Conservation (phyloP, 1,140 invertebrate genomes). For the Dinoponera quadriceps region DNA sequence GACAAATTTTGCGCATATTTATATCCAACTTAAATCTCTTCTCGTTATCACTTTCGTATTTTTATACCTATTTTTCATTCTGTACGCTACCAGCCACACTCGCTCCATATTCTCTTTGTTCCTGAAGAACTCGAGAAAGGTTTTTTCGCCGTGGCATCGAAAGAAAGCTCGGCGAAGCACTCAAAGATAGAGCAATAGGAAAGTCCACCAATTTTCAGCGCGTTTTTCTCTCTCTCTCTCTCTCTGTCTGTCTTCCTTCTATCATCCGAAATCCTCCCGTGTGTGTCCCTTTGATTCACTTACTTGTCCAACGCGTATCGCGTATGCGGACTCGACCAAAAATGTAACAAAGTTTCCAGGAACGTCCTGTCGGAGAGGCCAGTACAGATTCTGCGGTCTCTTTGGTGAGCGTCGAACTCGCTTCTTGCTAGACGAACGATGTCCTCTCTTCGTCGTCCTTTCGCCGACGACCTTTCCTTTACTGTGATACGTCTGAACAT, state of each 20-base stretch:
- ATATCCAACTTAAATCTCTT: slow-evolving; percentile 17
- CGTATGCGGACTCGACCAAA: slow-evolving; percentile 79
- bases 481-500: slow-evolving; percentile 35
- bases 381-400: slow-evolving; percentile 83
- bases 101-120: slow-evolving; percentile 51
- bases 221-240: slow-evolving; percentile 20
- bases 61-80: slow-evolving; percentile 18
- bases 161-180: slow-evolving; percentile 49
- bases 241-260: slow-evolving; percentile 41
- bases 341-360: slow-evolving; percentile 84
- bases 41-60: slow-evolving; percentile 3
- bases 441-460: slow-evolving; percentile 20
- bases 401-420: slow-evolving; percentile 76
- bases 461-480: slow-evolving; percentile 8
- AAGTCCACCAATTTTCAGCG: slow-evolving; percentile 36
- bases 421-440: slow-evolving; percentile 62
- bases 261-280: slow-evolving; percentile 57
- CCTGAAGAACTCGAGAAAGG: slow-evolving; percentile 47
- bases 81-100: slow-evolving; percentile 3
- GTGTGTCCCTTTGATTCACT: slow-evolving; percentile 82
- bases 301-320: slow-evolving; percentile 76
- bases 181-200: slow-evolving; percentile 58
- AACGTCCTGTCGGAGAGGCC: slow-evolving; percentile 76
- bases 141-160: slow-evolving; percentile 38
- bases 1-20: not conserved